Conservation (phyloP, 2,888 invertebrate genomes). For the Sinhomidia bicolor region DNA sequence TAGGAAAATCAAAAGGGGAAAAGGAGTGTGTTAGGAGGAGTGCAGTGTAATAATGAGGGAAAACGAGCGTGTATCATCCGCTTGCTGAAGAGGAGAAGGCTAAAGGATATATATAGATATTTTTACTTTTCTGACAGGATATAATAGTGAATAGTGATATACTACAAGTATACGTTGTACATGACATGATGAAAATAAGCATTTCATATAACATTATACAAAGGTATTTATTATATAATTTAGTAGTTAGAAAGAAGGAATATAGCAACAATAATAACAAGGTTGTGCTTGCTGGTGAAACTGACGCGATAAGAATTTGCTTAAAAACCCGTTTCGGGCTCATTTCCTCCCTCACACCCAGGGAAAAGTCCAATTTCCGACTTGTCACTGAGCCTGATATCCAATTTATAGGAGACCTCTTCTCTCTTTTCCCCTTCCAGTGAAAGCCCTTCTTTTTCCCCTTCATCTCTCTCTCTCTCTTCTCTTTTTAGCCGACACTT, state of each 20-base stretch:
- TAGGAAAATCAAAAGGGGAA: slow-evolving; percentile 5
- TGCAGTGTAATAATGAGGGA: slow-evolving; percentile 39
- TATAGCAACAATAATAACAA: background rate
- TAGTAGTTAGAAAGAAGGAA: background rate
- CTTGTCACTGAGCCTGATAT: slow-evolving; percentile 80
- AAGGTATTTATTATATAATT: too few species aligned
- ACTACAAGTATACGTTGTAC: background rate
- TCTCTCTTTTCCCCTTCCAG: slow-evolving; percentile 73
- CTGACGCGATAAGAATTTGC: slow-evolving; percentile 80
- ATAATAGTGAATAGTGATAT: background rate
- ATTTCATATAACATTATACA: background rate
- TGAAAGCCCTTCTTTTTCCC: slow-evolving; percentile 65
- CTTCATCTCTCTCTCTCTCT: slow-evolving; percentile 62
- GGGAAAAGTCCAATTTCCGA: slow-evolving; percentile 81
- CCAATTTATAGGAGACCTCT: slow-evolving; percentile 80
- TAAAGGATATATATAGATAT: background rate
- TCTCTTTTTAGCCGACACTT: slow-evolving; percentile 77
- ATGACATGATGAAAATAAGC: background rate
- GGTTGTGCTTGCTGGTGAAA: slow-evolving; percentile 65
- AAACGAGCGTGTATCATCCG: slow-evolving; percentile 32
- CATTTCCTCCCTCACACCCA: slow-evolving; percentile 80
- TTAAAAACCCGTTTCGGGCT: slow-evolving; percentile 80
- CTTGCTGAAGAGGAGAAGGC: background rate
- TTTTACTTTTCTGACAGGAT: background rate
- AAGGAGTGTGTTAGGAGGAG: background rate